Base-by-base conservation (phyloP, 2,797 vertebrate genomes). In the Phyllotis vaccarum region DNA sequence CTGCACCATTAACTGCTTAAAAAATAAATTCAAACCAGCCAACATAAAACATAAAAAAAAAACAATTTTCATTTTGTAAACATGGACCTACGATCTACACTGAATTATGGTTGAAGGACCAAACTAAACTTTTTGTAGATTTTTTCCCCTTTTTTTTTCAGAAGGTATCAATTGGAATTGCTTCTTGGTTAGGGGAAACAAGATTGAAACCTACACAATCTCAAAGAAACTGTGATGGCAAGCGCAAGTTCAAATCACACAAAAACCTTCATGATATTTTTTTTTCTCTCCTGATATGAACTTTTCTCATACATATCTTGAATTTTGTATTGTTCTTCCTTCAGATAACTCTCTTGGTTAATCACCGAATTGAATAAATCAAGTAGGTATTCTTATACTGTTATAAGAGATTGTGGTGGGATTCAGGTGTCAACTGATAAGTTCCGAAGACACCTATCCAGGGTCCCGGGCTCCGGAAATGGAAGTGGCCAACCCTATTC, bases 1-100 rank as follows among this genome's bases (percentile, higher is more conserved):
- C 5, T 31, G 27, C 5, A 46, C 37, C 2, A 31, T 29, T 62
- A 31, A 31, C 14, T 62, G 34, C 52, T 14, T 19, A 43, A 60
- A 31, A 81, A 81, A 58, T 49, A 14, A 10, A 58, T 80, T 3
- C 19, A 82, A 62, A 9, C 8, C 17, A 62, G 16, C 8, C 17
- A 62, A 31, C 16, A 5, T 5, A 5, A 56, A 56, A 49, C 46
- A 49, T 5, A 49, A 5, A 49, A 49, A 49, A 5, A 49, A 49
- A 9, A 49, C 5, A 49, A 49, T 49, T 49, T 19, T 60, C 4
- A 29, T 19, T 62, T 16, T 29, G 24, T 62, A 43, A n/a, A n/a
- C 12, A 37, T 27, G 22, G n/a, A n/a, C 0, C 7, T 60, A 58
- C 0, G 54, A 9, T 24, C 3, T 17, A 4, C 16, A 17, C 16